Evolutionary conservation across 2,797 vertebrate species (phyloP).

Genomic region (Triplophysa bombifrons): DNA sequence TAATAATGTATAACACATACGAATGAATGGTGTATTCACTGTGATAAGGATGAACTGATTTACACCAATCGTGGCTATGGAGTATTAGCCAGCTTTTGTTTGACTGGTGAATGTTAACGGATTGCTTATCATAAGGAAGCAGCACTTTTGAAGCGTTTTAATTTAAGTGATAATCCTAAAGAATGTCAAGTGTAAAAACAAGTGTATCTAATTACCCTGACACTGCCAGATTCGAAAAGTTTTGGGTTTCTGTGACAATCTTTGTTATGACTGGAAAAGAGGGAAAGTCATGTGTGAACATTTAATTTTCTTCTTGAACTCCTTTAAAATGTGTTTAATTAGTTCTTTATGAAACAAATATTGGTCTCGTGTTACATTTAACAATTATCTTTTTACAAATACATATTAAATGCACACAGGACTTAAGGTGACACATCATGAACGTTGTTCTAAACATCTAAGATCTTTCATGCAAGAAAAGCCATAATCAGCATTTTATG

Average conservation of each 20-base stretch:
- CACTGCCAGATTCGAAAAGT: slow-evolving; percentile 56
- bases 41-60: not conserved
- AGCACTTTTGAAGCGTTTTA: not conserved
- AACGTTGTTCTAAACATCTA: too few relatives aligned
- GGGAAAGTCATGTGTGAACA: slow-evolving; percentile 48
- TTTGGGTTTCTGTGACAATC: slow-evolving; percentile 68
- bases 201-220: slow-evolving; percentile 67
- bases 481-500: too few relatives aligned
- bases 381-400: not conserved
- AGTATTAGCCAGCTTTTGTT: not conserved
- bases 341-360: not conserved
- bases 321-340: not conserved
- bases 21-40: not conserved
- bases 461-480: too few relatives aligned
- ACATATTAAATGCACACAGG: not conserved
- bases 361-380: too few relatives aligned
- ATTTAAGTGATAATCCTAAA: slow-evolving; percentile 71
- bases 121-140: not conserved
- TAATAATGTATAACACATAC: not conserved
- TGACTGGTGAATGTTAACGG: not conserved
- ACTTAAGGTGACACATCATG: too few relatives aligned
- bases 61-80: not conserved
- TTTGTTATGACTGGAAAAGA: slow-evolving; percentile 75
- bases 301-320: not conserved
- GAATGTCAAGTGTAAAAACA: slow-evolving; percentile 64